These are phyloP conservation scores for Archips xylosteana DNA, from an alignment of 2,888 invertebrate genomes.

Conservation along the genomic window DNA sequence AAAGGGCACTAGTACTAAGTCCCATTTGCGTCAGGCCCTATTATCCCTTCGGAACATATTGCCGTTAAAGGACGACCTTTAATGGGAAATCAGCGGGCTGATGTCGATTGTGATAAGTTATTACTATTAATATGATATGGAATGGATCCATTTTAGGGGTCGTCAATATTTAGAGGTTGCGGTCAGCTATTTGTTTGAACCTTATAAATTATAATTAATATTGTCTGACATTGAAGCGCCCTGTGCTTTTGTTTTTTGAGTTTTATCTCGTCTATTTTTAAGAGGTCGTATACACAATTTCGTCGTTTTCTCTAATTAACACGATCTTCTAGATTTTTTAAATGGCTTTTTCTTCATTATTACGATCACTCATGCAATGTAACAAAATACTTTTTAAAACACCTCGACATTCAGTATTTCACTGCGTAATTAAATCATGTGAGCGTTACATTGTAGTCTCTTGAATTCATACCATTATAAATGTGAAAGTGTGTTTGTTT, in stretches of 20 bases:
- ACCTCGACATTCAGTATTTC: too few species aligned
- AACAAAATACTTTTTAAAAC: not conserved
- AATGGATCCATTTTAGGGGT: constrained; percentile 36
- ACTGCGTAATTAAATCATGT: too few species aligned
- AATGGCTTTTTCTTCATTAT: too few species aligned
- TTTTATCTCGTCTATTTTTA: not conserved
- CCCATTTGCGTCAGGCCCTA: constrained; percentile 74
- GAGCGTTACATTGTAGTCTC: too few species aligned
- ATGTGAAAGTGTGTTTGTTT: too few species aligned
- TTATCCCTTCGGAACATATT: constrained; percentile 77
- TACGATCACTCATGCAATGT: not conserved
- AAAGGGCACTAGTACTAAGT: constrained; percentile 64
- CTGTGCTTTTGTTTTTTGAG: not conserved
- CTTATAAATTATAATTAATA: not conserved
- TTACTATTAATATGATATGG: constrained; percentile 69
- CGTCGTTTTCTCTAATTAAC: too few species aligned
- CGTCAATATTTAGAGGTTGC: constrained; percentile 14
- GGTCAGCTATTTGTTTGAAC: not conserved
- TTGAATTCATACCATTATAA: too few species aligned
- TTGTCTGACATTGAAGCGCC: not conserved
- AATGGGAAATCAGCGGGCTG: constrained; percentile 69
- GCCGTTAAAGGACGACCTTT: constrained; percentile 73
- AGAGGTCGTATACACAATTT: too few species aligned
- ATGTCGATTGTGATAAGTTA: constrained; percentile 66
- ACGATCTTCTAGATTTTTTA: too few species aligned